Evolutionary conservation across 2,888 invertebrate species (phyloP).

Genomic region (Xylota segnis): DNA sequence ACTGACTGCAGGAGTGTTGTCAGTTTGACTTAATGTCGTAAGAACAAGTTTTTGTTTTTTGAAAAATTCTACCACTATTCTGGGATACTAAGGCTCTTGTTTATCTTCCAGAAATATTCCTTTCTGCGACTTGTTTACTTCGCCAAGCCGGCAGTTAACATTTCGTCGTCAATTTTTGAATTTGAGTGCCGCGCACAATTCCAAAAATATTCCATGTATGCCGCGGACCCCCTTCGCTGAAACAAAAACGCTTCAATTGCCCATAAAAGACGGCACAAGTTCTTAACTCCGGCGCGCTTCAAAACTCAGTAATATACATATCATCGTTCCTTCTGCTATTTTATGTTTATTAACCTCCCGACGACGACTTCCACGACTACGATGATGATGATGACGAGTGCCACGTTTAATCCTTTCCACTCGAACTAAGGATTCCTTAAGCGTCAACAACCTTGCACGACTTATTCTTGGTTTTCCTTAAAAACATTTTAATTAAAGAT

Average conservation of each 20-base stretch:
- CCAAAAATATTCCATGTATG: conserved; percentile 15
- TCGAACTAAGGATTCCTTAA: neutral
- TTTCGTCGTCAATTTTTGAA: neutral
- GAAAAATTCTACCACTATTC: too few species aligned
- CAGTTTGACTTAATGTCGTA: too few species aligned
- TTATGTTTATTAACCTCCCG: conserved; percentile 50
- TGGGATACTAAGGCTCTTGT: too few species aligned
- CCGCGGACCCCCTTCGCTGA: neutral
- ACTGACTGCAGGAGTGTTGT: too few species aligned
- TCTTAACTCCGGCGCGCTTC: neutral
- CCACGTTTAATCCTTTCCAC: conserved; percentile 48
- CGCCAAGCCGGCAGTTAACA: too few species aligned
- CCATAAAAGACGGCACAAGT: conserved; percentile 29
- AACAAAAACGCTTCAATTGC: conserved; percentile 6
- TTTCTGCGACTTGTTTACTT: neutral
- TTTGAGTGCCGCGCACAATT: neutral
- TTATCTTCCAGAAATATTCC: too few species aligned
- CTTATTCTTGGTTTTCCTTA: conserved; percentile 36
- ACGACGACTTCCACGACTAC: neutral
- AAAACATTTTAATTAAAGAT: conserved; percentile 72
- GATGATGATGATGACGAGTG: conserved; percentile 46
- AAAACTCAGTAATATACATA: conserved; percentile 1
- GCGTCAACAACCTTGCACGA: conserved; percentile 42
- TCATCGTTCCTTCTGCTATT: conserved; percentile 45
- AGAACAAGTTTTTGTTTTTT: too few species aligned